phyloP scores from a whole-genome alignment of 2,888 invertebrate genomes.

The Lasioglossum villosulum region DNA sequence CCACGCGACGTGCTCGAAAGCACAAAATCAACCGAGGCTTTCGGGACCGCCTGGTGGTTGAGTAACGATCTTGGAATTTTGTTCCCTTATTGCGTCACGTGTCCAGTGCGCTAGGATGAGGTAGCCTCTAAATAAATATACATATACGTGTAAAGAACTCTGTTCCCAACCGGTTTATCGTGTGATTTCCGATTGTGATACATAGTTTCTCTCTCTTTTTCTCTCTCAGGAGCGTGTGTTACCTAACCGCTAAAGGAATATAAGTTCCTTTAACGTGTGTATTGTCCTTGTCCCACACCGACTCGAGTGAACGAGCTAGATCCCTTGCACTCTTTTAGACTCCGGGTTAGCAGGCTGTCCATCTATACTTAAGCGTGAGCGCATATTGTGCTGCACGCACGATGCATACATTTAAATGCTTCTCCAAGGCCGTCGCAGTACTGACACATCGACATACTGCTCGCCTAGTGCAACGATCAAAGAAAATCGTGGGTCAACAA shows the following conservation, averaged over 20 bases:
- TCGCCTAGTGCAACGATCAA: slow-evolving; percentile 45
- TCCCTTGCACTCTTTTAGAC: slow-evolving; percentile 71
- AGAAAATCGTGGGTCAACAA: slow-evolving; percentile 44
- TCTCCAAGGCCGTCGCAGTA: slow-evolving; percentile 71
- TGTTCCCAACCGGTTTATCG: slow-evolving; percentile 63
- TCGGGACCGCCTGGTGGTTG: slow-evolving; percentile 25
- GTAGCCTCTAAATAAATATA: slow-evolving; percentile 47
- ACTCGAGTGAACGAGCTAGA: slow-evolving; percentile 64
- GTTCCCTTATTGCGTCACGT: slow-evolving; percentile 62
- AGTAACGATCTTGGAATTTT: slow-evolving; percentile 61
- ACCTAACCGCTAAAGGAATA: slow-evolving; percentile 65
- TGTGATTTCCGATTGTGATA: slow-evolving; percentile 58
- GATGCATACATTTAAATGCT: slow-evolving; percentile 72
- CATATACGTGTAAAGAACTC: slow-evolving; percentile 17
- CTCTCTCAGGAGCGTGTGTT: slow-evolving; percentile 35
- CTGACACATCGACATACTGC: slow-evolving; percentile 43
- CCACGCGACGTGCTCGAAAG: background rate
- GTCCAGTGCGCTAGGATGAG: slow-evolving; percentile 45
- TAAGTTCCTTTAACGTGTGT: slow-evolving; percentile 61
- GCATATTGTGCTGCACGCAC: slow-evolving; percentile 67
- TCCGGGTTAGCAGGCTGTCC: slow-evolving; percentile 69
- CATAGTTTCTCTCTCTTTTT: background rate
- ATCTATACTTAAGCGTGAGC: slow-evolving; percentile 71
- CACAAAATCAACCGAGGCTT: background rate
- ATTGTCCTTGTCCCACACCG: slow-evolving; percentile 76